Base-by-base conservation (phyloP, 2,113 vertebrate species). In the Psophia crepitans region DNA sequence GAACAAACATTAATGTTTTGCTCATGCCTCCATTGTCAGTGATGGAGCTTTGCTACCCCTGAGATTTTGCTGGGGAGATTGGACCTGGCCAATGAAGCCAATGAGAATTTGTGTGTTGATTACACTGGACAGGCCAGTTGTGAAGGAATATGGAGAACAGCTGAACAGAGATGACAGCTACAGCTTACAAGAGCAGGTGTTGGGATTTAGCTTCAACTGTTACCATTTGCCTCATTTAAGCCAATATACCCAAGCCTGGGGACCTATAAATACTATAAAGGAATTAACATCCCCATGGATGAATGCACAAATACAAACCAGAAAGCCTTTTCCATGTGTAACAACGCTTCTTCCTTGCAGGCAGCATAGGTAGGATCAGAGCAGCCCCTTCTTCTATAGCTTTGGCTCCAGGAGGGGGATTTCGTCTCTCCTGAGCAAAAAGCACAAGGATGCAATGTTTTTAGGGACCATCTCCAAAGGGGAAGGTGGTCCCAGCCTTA, bases 111-210 rank as follows among this genome's bases (percentile, higher is more conserved):
- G 12, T 4, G 1, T 48, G 26, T 75, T 77, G 58, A 88, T 77
- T 70, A 54, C 92, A 85, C 37, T 53, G 60, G 37, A 30, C 13
- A 41, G 9, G 26, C 37, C 11, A 0, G 0, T 61, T 79, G 14
- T 65, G 84, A 64, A 84, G 28, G 53, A 92, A 28, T 53, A 49
- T 39, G 35, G 48, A 71, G 54, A 92, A 86, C 92, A 97, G 90
- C 90, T 97, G 92, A 93, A 76, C 41, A 91, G 74, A 81, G 77
- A 89, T 64, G 64, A 95, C 77, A 95, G 86, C 69, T 84, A 89
- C 53, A 97, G 86, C 71, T 96, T 91, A 76, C 3, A 5, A 86
- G 69, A 90, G 56, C 95, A 94, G 85, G 85, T 94, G 90, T n/a
- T 69, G 60, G 83, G 80, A 88, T 80, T 94, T 93, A 90, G 14